A percentile compares a stretch with the other conserved stretches of the same genome.
Conservation (phyloP, 2,888 invertebrate species). For the Agrotis segetum region DNA sequence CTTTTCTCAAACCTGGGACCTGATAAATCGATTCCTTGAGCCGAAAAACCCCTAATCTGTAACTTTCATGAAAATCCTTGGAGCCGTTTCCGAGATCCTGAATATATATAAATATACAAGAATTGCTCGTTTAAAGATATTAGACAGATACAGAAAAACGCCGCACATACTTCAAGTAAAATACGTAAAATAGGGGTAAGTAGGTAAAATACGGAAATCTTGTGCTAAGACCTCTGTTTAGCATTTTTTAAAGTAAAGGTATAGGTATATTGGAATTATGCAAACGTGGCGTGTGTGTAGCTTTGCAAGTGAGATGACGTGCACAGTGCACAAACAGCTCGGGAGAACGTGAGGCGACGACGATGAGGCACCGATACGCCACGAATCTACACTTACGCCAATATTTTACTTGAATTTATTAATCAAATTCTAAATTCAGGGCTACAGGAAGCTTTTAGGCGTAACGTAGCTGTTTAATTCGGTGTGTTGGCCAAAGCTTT, state of each 20-base stretch:
- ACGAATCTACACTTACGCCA: slow-evolving; percentile 22
- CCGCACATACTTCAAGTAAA: too few species aligned
- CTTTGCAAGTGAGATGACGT: slow-evolving; percentile 50
- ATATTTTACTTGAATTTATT: slow-evolving; percentile 37
- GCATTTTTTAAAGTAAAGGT: slow-evolving; percentile 37
- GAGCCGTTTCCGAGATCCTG: too few species aligned
- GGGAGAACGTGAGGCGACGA: slow-evolving; percentile 17
- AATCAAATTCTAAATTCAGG: slow-evolving; percentile 18
- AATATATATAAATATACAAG: too few species aligned
- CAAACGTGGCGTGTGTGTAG: slow-evolving; percentile 40
- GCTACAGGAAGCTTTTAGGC: neutral
- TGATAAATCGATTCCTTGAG: too few species aligned
- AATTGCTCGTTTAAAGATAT: too few species aligned
- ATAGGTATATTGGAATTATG: slow-evolving; percentile 42
- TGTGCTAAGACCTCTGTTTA: slow-evolving; percentile 8
- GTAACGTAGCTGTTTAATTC: slow-evolving; percentile 12
- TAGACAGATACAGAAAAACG: too few species aligned
- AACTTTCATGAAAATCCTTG: too few species aligned
- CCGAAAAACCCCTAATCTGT: too few species aligned
- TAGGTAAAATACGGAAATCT: too few species aligned
- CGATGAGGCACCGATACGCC: slow-evolving; percentile 20
- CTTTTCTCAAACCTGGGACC: too few species aligned
- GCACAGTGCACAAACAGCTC: slow-evolving; percentile 35
- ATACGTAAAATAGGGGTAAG: too few species aligned
- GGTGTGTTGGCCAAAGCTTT: slow-evolving; percentile 22